Conservation (phyloP, 2,888 invertebrate genomes). For the Hemicrepidius hirtus region DNA sequence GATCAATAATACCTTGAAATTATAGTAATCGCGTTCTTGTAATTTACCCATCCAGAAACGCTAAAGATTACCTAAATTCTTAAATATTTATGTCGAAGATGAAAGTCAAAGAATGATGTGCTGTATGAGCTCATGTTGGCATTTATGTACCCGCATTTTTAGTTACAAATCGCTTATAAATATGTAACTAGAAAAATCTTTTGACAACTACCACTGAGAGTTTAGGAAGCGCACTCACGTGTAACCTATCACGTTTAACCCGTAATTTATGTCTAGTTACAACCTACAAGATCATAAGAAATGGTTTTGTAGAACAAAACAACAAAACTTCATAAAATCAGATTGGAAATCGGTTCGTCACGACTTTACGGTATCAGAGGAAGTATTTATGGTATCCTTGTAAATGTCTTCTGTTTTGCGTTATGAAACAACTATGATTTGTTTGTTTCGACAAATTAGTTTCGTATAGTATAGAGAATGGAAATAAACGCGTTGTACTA, state of each 20-base stretch:
- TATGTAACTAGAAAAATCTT: slow-evolving; percentile 38
- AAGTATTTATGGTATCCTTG: slow-evolving; percentile 7
- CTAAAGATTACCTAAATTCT: slow-evolving; percentile 35
- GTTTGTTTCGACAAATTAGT: slow-evolving; percentile 9
- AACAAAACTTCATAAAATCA: slow-evolving; percentile 20
- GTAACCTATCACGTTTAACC: slow-evolving; percentile 56
- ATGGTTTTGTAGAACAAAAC: slow-evolving; percentile 25
- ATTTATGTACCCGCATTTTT: slow-evolving; percentile 18
- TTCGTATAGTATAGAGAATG: neutral
- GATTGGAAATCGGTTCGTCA: slow-evolving; percentile 25
- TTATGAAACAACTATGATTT: neutral
- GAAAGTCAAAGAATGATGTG: slow-evolving; percentile 40
- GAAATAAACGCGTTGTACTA: neutral
- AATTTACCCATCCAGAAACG: slow-evolving; percentile 20
- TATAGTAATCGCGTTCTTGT: slow-evolving; percentile 25
- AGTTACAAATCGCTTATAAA: slow-evolving; percentile 44
- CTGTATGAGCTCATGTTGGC: slow-evolving; percentile 28
- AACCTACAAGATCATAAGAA: slow-evolving; percentile 34
- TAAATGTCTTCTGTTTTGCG: slow-evolving; percentile 6
- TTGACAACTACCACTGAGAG: slow-evolving; percentile 14
- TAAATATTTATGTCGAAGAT: slow-evolving; percentile 48
- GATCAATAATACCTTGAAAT: slow-evolving; percentile 34
- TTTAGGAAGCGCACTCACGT: slow-evolving; percentile 39
- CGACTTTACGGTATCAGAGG: slow-evolving; percentile 7
- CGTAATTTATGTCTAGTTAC: slow-evolving; percentile 36